These are phyloP conservation scores for Gephyroberyx darwinii DNA, from an alignment of 2,797 vertebrate genomes.

Conservation along the genomic window DNA sequence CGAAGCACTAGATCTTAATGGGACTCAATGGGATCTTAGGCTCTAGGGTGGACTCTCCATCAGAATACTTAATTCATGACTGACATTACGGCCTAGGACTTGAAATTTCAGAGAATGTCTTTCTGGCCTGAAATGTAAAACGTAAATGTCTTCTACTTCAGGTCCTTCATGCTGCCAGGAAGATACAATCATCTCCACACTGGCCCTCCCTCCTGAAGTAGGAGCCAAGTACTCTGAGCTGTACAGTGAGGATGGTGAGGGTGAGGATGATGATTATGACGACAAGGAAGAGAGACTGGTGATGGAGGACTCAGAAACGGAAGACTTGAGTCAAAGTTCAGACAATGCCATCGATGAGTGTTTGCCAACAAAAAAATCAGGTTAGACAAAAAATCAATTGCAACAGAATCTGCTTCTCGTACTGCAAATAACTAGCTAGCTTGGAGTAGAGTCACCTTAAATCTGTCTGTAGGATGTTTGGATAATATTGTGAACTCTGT, in stretches of 20 bases:
- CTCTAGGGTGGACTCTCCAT: too few species aligned
- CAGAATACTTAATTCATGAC: too few species aligned
- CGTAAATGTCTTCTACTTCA: constrained; percentile 19
- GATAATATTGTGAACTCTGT: background rate
- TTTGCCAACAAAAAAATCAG: constrained; percentile 58
- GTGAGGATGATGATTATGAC: constrained; percentile 35
- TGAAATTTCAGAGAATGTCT: too few species aligned
- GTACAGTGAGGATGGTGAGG: constrained; percentile 35
- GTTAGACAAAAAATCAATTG: constrained; percentile 28
- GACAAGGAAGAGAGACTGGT: constrained; percentile 31
- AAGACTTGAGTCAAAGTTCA: constrained; percentile 43
- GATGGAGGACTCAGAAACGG: constrained; percentile 38
- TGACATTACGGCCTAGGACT: background rate
- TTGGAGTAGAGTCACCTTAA: background rate
- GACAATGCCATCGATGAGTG: constrained; percentile 35
- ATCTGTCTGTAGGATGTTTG: too few species aligned
- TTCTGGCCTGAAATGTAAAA: background rate
- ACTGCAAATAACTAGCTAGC: too few species aligned
- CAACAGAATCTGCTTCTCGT: background rate
- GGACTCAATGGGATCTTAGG: too few species aligned
- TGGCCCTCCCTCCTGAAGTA: constrained; percentile 41
- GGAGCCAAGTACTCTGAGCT: constrained; percentile 23
- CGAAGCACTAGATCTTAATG: too few species aligned
- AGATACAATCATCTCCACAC: constrained; percentile 46
- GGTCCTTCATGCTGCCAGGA: constrained; percentile 47